Base-by-base conservation (phyloP, 1,140 invertebrate genomes). In the Papilio dardanus region DNA sequence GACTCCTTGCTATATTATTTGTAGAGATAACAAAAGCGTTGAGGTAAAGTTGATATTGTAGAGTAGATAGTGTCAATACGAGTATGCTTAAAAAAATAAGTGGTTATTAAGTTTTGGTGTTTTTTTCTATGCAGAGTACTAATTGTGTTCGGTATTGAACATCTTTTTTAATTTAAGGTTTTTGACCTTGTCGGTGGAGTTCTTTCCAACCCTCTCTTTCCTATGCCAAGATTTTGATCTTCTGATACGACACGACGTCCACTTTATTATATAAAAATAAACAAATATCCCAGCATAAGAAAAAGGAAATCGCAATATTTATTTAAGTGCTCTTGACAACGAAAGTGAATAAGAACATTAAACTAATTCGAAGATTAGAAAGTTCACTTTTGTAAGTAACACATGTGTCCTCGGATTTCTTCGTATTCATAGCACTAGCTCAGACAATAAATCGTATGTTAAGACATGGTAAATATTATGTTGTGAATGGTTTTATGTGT, bases 371-470 rank as follows among this genome's bases (percentile, higher is more conserved):
- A 21, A 69, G 35, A 69, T 69, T 69, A 69, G 67, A 69, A 69
- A 69, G 67, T 69, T 37, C 10, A 35, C 33, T 68, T 37, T 66
- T 66, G 67, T 35, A 68, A 35, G 81, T n/a, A n/a, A 83, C 82
- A 84, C 81, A 88, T 80, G 58, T 78, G 89, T 91, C 87, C 89
- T 30, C 54, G 54, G 54, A 28, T 62, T 54, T 28, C 24, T 21
- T 50, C 12, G 10, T 28, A 62, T 30, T 28, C 54, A 62, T 14
- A 14, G 12, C 54, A 62, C 10, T 79, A 90, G 83, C 90, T 92
- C 86, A 85, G 85, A 87, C 86, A 88, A 90, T 93, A 93, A 91
- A 92, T 93, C 86, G 87, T 91, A 86, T 89, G 90, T 89, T 89
- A 91, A 87, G 87, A 86, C 87, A 83, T 85, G 80, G 84, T 86